Conservation (phyloP, 1,140 invertebrate species). For the Cheumatopsyche charites region DNA sequence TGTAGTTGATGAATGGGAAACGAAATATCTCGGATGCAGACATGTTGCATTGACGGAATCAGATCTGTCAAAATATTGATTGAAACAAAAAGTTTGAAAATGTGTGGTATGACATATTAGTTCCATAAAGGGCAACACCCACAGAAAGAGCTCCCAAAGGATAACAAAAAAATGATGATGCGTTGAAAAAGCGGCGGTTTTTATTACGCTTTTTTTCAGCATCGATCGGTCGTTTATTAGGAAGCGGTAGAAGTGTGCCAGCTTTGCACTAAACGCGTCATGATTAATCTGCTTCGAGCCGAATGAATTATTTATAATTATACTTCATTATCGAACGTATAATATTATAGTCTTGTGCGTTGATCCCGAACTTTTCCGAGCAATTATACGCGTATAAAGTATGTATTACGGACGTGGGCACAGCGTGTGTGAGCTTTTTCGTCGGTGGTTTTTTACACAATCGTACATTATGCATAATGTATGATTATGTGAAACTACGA, state of each 20-base stretch:
- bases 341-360: not conserved
- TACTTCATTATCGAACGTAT: not conserved
- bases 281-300: conserved; percentile 39
- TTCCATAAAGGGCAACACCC: conserved; percentile 42
- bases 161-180: conserved; percentile 31
- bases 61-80: not conserved
- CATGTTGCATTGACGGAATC: no score
- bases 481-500: conserved; percentile 26
- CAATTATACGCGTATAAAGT: no score
- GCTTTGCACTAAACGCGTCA: conserved; percentile 44
- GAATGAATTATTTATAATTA: conserved; percentile 15
- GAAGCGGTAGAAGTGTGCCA: conserved; percentile 42
- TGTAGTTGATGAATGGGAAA: no score
- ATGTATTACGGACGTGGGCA: not conserved
- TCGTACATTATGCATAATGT: conserved; percentile 16
- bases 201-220: conserved; percentile 26
- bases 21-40: no score
- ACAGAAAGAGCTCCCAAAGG: conserved; percentile 33
- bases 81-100: conserved; percentile 37
- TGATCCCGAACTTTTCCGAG: not conserved
- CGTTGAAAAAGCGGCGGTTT: conserved; percentile 6
- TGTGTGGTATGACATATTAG: conserved; percentile 38
- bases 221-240: conserved; percentile 29
- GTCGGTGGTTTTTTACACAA: not conserved
- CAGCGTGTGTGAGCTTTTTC: no score